These are phyloP conservation scores for Anorthoa munda DNA, from an alignment of 2,888 invertebrate genomes.

Conservation along the genomic window DNA sequence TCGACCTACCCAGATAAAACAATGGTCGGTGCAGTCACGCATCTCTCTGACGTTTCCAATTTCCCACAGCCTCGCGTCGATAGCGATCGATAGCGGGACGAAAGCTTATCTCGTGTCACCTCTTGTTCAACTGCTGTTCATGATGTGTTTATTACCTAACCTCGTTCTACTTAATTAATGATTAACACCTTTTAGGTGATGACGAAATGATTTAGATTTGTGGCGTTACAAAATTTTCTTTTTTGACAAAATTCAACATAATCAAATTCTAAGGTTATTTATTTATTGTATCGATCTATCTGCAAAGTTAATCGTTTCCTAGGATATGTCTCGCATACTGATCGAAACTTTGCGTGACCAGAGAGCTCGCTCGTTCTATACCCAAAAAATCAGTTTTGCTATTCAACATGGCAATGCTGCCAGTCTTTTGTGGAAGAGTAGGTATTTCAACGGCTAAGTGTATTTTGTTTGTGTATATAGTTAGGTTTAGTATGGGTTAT, in stretches of 20 bases:
- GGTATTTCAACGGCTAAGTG: too few relatives aligned
- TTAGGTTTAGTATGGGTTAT: too few relatives aligned
- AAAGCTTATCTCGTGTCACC: conserved; percentile 42
- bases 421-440: too few relatives aligned
- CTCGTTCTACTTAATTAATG: conserved; percentile 37
- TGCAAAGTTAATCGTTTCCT: too few relatives aligned
- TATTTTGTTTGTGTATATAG: too few relatives aligned
- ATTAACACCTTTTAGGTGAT: conserved; percentile 27
- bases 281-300: not conserved
- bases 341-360: too few relatives aligned
- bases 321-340: too few relatives aligned
- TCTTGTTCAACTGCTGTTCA: conserved; percentile 29
- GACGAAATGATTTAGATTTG: conserved; percentile 10
- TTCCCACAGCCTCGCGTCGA: conserved; percentile 74
- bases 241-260: too few relatives aligned
- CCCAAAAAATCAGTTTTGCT: too few relatives aligned
- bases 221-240: not conserved
- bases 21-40: conserved; percentile 68
- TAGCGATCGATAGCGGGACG: conserved; percentile 45
- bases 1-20: conserved; percentile 65
- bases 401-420: too few relatives aligned
- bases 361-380: too few relatives aligned
- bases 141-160: conserved; percentile 42
- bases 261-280: not conserved
- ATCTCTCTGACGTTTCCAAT: conserved; percentile 65